Percentiles rank a stretch among this genome's conserved stretches.
These are phyloP conservation scores for Pelochelys cantorii DNA, from an alignment of 2,797 vertebrate genomes.

Conservation along the genomic window DNA sequence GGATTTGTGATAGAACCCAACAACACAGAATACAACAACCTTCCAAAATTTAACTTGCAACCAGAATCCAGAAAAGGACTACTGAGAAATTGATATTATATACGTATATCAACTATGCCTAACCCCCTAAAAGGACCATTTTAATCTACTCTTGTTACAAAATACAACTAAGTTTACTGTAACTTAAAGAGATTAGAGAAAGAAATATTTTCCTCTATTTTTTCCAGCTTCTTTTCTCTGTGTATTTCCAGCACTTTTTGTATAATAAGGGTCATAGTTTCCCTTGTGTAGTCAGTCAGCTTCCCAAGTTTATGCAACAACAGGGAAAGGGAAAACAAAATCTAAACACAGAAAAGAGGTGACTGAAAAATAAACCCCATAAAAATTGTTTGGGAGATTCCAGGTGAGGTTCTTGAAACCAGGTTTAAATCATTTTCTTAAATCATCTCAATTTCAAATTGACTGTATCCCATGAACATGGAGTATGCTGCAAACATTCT, in stretches of 20 bases:
- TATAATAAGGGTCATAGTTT: neutral
- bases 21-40: neutral
- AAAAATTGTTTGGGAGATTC: neutral
- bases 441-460: neutral
- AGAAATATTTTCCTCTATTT: neutral
- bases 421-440: slow-evolving; percentile 9
- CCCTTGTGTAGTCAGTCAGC: neutral
- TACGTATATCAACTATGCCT: neutral
- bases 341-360: neutral
- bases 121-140: neutral
- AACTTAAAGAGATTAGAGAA: neutral
- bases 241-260: neutral
- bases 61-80: neutral
- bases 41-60: neutral
- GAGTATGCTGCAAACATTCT: neutral
- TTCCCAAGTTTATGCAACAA: neutral
- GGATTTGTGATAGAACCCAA: slow-evolving; percentile 34
- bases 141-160: neutral
- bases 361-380: neutral
- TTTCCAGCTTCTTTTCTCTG: neutral
- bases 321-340: neutral
- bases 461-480: neutral
- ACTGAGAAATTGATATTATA: neutral
- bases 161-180: neutral
- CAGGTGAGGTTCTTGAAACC: neutral